Evolutionary conservation across 2,797 vertebrate genomes (phyloP).

Genomic region (Dromococcyx pavoninus): DNA sequence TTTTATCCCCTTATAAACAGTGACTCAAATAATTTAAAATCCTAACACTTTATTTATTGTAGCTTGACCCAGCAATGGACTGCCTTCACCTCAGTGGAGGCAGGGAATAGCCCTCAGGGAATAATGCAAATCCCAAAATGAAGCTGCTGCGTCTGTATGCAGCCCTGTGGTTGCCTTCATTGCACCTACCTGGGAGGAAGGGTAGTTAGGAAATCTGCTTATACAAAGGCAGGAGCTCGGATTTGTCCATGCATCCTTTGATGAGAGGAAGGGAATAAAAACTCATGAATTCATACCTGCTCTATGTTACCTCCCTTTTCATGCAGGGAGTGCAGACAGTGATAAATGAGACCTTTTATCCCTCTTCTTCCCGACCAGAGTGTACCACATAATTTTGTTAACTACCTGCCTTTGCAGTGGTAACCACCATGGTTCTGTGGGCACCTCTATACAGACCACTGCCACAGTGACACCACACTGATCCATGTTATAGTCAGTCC

Average conservation of each 20-base stretch:
- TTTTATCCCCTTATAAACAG: neutral
- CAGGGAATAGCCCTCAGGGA: neutral
- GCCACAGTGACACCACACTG: fast-evolving
- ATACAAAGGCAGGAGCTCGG: neutral
- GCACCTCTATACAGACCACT: neutral
- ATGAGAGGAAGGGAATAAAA: neutral
- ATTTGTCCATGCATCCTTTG: neutral
- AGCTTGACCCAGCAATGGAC: neutral
- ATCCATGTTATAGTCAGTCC: no score
- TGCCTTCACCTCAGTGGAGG: neutral
- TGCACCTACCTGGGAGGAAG: neutral
- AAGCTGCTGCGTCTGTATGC: neutral
- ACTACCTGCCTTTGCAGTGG: neutral
- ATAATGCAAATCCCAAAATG: neutral
- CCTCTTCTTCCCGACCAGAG: neutral
- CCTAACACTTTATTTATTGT: neutral
- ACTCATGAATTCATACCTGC: neutral
- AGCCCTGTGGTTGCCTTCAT: neutral
- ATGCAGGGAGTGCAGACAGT: neutral
- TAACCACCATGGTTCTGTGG: neutral
- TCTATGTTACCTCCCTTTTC: neutral
- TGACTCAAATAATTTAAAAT: neutral
- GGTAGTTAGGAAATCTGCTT: neutral
- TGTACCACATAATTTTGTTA: neutral
- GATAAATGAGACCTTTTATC: neutral